These are phyloP conservation scores for Timema podura DNA, from an alignment of 2,888 invertebrate genomes.

Conservation along the genomic window DNA sequence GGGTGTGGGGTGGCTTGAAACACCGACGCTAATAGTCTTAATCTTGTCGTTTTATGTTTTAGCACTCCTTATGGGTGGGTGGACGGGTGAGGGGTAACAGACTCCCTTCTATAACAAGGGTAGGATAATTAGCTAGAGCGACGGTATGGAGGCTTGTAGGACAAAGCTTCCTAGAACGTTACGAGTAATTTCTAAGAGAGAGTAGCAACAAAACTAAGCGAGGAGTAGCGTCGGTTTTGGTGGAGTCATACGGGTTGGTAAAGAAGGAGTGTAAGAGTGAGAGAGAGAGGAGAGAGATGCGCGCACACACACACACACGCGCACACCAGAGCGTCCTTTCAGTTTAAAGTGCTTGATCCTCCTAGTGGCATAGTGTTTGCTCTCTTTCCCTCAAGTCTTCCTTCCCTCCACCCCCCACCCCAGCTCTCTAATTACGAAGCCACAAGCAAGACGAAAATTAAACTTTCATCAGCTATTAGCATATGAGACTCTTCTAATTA, in stretches of 20 bases:
- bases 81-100: slow-evolving; percentile 3
- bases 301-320: too few relatives aligned
- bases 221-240: neutral
- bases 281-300: neutral
- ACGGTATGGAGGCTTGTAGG: slow-evolving; percentile 25
- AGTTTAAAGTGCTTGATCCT: neutral
- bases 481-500: slow-evolving; percentile 49
- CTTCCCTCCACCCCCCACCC: slow-evolving; percentile 32
- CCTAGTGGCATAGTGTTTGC: neutral
- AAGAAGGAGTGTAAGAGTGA: neutral
- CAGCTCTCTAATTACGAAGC: slow-evolving; percentile 47
- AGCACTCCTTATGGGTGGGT: slow-evolving; percentile 28
- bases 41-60: slow-evolving; percentile 32
- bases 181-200: slow-evolving; percentile 7
- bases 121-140: slow-evolving; percentile 30
- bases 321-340: too few relatives aligned
- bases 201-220: too few relatives aligned
- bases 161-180: slow-evolving; percentile 26
- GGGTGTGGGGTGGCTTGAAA: neutral
- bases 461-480: slow-evolving; percentile 50
- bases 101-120: neutral
- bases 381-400: neutral
- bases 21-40: slow-evolving; percentile 30
- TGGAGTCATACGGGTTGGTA: neutral
- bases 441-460: slow-evolving; percentile 48